phyloP scores from a whole-genome alignment of 2,888 invertebrate genomes.

The Crossocerus cetratus region DNA sequence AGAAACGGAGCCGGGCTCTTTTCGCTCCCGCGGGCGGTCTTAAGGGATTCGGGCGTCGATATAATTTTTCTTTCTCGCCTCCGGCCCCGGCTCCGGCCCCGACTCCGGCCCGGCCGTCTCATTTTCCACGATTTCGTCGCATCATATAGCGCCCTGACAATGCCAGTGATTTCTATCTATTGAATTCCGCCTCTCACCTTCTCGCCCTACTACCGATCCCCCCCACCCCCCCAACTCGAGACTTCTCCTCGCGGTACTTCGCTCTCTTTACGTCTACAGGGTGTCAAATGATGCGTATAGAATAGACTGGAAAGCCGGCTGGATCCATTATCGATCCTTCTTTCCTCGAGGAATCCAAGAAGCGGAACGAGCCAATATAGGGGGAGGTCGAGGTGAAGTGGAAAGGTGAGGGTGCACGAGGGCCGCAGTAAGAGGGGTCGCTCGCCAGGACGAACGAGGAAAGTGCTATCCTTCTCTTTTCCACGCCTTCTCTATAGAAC shows the following conservation, averaged over 20 bases:
- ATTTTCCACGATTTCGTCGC: slow-evolving; percentile 65
- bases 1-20: slow-evolving; percentile 13
- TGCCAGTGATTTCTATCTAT: slow-evolving; percentile 73
- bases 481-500: slow-evolving; percentile 46
- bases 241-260: slow-evolving; percentile 35
- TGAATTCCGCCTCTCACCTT: slow-evolving; percentile 65
- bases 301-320: slow-evolving; percentile 69
- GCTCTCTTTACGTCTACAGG: slow-evolving; percentile 66
- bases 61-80: slow-evolving; percentile 67
- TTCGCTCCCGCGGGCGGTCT: slow-evolving; percentile 50
- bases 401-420: slow-evolving; percentile 24
- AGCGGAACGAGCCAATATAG: slow-evolving; percentile 20
- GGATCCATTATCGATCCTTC: slow-evolving; percentile 71
- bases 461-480: slow-evolving; percentile 25
- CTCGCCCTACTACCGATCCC: slow-evolving; percentile 32
- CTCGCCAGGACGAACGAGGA: background rate
- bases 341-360: slow-evolving; percentile 56
- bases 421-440: slow-evolving; percentile 13
- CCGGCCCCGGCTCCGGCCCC: slow-evolving; percentile 55
- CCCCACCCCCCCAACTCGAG: slow-evolving; percentile 12
- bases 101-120: slow-evolving; percentile 59
- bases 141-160: slow-evolving; percentile 65
- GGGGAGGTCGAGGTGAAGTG: slow-evolving; percentile 22
- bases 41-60: slow-evolving; percentile 66
- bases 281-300: slow-evolving; percentile 75